These are phyloP conservation scores for Pangasius sanitwongsei DNA, from an alignment of 2,797 vertebrate species.

Conservation along the genomic window DNA sequence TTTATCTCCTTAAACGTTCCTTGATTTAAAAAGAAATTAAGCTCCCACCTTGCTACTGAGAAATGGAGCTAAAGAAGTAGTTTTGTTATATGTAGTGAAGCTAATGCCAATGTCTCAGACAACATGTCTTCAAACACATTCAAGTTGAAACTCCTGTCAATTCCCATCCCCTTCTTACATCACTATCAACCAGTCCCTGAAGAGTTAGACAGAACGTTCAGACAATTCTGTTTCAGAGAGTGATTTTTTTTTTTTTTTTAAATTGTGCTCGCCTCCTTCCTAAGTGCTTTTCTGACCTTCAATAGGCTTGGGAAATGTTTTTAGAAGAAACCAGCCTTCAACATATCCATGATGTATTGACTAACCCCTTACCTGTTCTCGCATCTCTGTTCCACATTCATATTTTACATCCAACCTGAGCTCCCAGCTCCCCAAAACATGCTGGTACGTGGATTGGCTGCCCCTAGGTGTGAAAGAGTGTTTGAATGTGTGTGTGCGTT, in stretches of 20 bases:
- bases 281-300: slow-evolving; percentile 4
- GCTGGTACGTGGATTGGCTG: neutral
- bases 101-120: neutral
- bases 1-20: neutral
- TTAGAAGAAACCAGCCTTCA: slow-evolving; percentile 10
- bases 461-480: neutral
- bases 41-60: neutral
- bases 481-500: neutral
- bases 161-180: neutral
- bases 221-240: neutral
- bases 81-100: neutral
- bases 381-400: slow-evolving; percentile 44
- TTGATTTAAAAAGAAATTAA: neutral
- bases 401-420: slow-evolving; percentile 53
- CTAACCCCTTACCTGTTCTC: slow-evolving; percentile 61
- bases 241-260: neutral
- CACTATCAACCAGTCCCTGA: neutral
- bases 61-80: neutral
- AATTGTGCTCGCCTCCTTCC: neutral
- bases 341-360: slow-evolving; percentile 58
- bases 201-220: neutral
- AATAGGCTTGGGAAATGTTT: neutral
- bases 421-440: slow-evolving; percentile 34
- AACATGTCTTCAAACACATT: neutral
- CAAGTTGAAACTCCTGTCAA: neutral